Conservation (phyloP, 1,140 invertebrate species). For the Grapholita molesta region DNA sequence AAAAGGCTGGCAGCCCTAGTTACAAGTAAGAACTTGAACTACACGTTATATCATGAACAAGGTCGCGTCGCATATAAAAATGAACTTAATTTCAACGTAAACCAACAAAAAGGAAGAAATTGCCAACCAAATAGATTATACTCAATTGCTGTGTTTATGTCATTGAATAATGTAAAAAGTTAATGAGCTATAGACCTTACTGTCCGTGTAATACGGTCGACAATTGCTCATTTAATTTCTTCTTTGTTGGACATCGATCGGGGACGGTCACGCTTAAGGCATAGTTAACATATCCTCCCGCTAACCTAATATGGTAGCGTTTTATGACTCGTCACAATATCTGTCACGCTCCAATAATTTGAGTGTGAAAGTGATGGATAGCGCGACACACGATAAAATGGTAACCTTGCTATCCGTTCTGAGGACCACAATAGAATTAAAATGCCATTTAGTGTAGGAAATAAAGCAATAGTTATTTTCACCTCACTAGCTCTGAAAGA, state of each 20-base stretch:
- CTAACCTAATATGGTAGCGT: no score
- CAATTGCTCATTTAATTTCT: not conserved
- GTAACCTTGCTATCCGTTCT: no score
- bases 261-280: not conserved
- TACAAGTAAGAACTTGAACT: not conserved
- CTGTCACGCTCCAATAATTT: no score
- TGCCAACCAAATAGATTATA: not conserved
- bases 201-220: not conserved
- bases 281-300: no score
- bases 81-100: not conserved
- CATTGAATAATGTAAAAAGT: not conserved
- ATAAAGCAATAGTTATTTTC: no score
- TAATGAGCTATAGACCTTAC: not conserved
- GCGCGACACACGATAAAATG: no score
- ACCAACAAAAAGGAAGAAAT: not conserved
- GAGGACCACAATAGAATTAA: no score
- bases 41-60: not conserved
- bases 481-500: no score
- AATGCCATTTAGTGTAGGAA: no score
- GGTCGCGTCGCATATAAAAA: not conserved
- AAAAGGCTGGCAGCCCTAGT: no score
- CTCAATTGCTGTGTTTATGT: not conserved
- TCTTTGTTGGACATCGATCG: not conserved
- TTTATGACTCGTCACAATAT: no score
- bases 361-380: no score